Evolutionary conservation across 2,797 vertebrate genomes (phyloP).

Genomic region (Tenualosa ilisha): DNA sequence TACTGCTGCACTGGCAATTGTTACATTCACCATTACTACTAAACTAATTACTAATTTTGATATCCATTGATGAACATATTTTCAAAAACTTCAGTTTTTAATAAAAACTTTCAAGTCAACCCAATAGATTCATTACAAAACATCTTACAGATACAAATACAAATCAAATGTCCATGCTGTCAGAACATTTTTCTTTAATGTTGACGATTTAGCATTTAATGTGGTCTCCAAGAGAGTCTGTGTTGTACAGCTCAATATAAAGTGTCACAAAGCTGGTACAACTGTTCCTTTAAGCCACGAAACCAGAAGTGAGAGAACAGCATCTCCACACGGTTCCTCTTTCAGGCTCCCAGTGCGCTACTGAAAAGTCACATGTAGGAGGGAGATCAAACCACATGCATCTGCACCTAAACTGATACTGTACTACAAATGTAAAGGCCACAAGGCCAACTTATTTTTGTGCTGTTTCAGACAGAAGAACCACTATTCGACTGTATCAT

Average conservation of each 20-base stretch:
- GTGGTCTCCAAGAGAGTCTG: neutral
- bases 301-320: neutral
- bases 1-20: neutral
- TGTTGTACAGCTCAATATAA: neutral
- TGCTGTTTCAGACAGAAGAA: neutral
- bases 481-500: neutral
- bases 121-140: neutral
- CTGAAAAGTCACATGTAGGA: neutral
- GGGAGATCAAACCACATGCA: neutral
- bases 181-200: neutral
- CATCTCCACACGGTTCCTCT: neutral
- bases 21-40: no score
- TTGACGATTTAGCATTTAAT: neutral
- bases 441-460: neutral
- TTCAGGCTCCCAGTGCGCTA: neutral
- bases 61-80: no score
- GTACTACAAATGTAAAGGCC: neutral
- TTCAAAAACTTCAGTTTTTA: neutral
- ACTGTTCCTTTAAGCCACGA: neutral
- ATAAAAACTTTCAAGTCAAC: neutral
- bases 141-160: neutral
- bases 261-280: neutral
- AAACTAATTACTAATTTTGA: neutral
- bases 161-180: neutral
- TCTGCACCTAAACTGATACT: neutral